These are phyloP conservation scores for Helicorthomorpha holstii DNA, from an alignment of 1,140 invertebrate genomes.

Conservation along the genomic window DNA sequence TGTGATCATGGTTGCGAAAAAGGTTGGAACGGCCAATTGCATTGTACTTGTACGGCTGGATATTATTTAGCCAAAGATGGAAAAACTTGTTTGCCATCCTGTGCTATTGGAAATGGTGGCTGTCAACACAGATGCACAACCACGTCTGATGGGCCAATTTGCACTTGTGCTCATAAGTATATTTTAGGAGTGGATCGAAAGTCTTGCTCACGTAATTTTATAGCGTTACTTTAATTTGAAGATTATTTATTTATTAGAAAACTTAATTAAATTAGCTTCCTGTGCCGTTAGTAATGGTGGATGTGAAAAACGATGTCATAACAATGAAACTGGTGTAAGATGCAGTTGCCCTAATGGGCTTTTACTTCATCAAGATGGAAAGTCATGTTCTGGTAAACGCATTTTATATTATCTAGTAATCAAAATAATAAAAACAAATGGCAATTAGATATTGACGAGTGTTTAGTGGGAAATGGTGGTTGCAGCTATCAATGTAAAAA, in stretches of 20 bases:
- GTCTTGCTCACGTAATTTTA: conserved; percentile 10
- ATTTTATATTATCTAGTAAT: not conserved
- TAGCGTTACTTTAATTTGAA: not conserved
- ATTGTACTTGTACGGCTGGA: conserved; percentile 18
- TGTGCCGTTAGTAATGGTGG: conserved; percentile 25
- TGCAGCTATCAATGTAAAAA: conserved; percentile 51
- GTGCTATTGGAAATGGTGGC: conserved; percentile 24
- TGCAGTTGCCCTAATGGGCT: conserved; percentile 22
- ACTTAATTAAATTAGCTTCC: conserved; percentile 10
- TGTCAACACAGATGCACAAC: conserved; percentile 14
- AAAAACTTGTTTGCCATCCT: conserved; percentile 24
- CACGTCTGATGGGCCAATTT: conserved; percentile 12
- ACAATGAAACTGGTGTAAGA: conserved; percentile 12
- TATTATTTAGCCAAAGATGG: conserved; percentile 16
- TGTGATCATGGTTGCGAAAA: conserved; percentile 26
- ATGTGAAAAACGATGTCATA: conserved; percentile 20
- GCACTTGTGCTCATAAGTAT: conserved; percentile 13
- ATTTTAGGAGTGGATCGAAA: conserved; percentile 5
- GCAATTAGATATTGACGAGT: conserved; percentile 43
- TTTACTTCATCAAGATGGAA: conserved; percentile 25
- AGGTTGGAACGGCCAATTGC: conserved; percentile 18
- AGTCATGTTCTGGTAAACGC: conserved; percentile 26
- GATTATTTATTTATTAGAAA: not conserved
- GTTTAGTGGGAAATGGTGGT: conserved; percentile 39
- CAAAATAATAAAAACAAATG: not conserved